Percentiles rank a stretch among this genome's conserved stretches.
These are phyloP conservation scores for Pristionchus mayeri DNA, from an alignment of 2,888 invertebrate genomes.

Conservation along the genomic window DNA sequence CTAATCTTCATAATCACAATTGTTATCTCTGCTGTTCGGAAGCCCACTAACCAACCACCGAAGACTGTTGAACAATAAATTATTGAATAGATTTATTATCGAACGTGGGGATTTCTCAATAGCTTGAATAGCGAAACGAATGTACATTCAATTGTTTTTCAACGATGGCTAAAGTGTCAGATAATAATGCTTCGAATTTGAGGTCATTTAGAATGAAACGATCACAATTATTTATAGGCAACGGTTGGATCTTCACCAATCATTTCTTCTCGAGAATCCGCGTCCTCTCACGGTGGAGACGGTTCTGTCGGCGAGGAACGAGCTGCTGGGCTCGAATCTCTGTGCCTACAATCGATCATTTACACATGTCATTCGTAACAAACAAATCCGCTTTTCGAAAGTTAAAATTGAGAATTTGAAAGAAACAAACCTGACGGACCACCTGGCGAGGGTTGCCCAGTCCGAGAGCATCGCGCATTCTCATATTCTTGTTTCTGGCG, in stretches of 20 bases:
- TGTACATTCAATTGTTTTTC: not conserved
- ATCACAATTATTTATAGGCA: slow-evolving; percentile 8
- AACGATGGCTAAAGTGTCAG: slow-evolving; percentile 1
- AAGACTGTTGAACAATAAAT: no score
- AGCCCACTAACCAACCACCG: not conserved
- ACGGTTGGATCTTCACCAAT: not conserved
- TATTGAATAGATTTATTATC: no score
- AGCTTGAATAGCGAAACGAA: no score
- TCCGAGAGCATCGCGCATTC: slow-evolving; percentile 45
- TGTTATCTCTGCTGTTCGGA: not conserved
- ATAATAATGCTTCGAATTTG: slow-evolving; percentile 19
- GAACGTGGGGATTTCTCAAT: not conserved
- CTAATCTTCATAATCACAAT: slow-evolving; percentile 33
- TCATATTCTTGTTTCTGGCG: slow-evolving; percentile 28
- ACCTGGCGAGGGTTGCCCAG: slow-evolving; percentile 2
- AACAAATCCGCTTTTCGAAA: not conserved
- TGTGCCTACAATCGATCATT: slow-evolving; percentile 13
- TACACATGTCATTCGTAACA: not conserved
- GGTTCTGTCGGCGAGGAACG: slow-evolving; percentile 20
- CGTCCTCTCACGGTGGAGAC: slow-evolving; percentile 46
- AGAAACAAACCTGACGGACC: not conserved
- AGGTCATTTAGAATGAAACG: slow-evolving; percentile 12
- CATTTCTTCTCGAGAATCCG: slow-evolving; percentile 17
- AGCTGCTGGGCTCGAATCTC: slow-evolving; percentile 50
- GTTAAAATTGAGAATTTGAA: no score